phyloP scores from a whole-genome alignment of 2,113 vertebrate species.

The Addax nasomaculatus region DNA sequence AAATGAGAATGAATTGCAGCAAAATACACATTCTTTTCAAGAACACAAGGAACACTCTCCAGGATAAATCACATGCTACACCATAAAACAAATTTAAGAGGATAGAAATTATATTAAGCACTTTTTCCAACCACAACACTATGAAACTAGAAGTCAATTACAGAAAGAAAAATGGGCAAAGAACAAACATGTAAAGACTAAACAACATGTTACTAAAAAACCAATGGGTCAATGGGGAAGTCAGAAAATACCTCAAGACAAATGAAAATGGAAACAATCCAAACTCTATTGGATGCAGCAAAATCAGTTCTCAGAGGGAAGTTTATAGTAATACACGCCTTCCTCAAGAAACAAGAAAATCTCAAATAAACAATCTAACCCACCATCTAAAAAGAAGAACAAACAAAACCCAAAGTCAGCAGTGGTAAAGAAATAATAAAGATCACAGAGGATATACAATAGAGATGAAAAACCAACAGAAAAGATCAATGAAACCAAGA shows the following conservation, averaged over 20 bases:
- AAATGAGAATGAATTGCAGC: not conserved
- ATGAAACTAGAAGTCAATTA: not conserved
- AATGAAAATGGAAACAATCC: not conserved
- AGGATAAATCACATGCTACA: not conserved
- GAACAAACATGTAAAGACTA: not conserved
- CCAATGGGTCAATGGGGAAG: not conserved
- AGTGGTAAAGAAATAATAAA: not conserved
- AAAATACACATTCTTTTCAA: not conserved
- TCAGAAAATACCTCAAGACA: not conserved
- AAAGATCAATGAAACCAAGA: not conserved
- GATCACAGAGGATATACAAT: not conserved
- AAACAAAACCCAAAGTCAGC: not conserved
- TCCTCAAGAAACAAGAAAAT: not conserved
- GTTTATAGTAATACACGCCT: not conserved
- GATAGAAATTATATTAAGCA: not conserved
- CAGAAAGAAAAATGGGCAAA: not conserved
- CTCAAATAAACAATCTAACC: not conserved
- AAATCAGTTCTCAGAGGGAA: not conserved
- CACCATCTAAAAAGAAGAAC: not conserved
- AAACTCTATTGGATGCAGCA: not conserved
- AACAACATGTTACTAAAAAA: not conserved
- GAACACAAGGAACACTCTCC: not conserved
- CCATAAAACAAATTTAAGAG: not conserved
- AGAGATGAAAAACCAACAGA: not conserved
- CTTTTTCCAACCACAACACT: not conserved